Base-by-base conservation (phyloP, 2,797 vertebrate species). In the Coregonus ussuriensis region DNA sequence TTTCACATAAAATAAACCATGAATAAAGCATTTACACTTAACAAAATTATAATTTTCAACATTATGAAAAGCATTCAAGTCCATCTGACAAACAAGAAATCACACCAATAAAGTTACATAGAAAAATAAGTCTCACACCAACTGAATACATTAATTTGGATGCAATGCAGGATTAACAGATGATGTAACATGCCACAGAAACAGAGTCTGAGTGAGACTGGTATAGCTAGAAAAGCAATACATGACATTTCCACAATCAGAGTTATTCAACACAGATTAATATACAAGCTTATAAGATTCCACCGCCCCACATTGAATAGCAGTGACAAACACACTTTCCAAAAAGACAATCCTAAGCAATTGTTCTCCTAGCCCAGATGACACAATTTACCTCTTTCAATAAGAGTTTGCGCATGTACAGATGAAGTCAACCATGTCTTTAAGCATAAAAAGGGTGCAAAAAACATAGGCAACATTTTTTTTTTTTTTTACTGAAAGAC, bases 111-210 rank as follows among this genome's bases (percentile, higher is more conserved):
- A 3, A 81, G 82, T 78, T 74, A 85, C 79, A 81, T 9, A 47
- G 75, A 56, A 81, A 78, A 66, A 31, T 77, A 83, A 76, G 86
- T 31, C 84, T 83, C 51, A 47, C 41, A 47, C 9, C 73, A 74
- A 47, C n/a, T 74, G 51, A 86, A 92, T 90, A 91, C 91, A 88
- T 92, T 86, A 86, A 86, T 83, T 79, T 47, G 41, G 41, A 47
- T 47, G 41, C 41, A 9, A 47, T 47, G 41, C 9, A 47, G 41
- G 41, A 47, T 47, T 2, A 41, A 75, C 37, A 72, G 14, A 77
- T 47, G 56, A 76, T 68, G 69, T 31, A 33, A 74, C 78, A 79
- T 62, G 52, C 74, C 77, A 83, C 52, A 76, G 62, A 47, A 47
- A 52, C 33, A 56, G 13, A 77, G 66, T 79, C 78, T 72, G 51